Percentiles rank a stretch among this genome's conserved stretches.
phyloP scores from a whole-genome alignment of 2,888 invertebrate genomes.

The Amblyjoppa proteus region DNA sequence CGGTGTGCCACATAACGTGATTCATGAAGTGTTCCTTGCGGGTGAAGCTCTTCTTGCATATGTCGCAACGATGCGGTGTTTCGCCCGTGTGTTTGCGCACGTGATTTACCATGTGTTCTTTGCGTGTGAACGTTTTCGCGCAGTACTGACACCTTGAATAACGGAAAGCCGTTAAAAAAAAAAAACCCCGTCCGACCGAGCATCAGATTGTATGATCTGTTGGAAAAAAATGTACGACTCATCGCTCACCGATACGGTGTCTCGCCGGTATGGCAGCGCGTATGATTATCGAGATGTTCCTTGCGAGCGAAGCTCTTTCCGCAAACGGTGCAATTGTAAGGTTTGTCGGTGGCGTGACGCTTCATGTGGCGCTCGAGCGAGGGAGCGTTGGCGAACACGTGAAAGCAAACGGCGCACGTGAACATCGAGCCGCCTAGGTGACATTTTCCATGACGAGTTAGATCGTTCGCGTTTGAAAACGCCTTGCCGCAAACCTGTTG shows the following conservation, averaged over 20 bases:
- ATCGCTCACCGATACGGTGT: constrained; percentile 89
- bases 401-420: constrained; percentile 90
- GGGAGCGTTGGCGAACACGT: constrained; percentile 91
- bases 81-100: constrained; percentile 92
- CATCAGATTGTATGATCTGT: background rate
- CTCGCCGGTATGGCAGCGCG: constrained; percentile 93
- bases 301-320: constrained; percentile 95
- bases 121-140: constrained; percentile 91
- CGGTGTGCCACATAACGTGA: constrained; percentile 93
- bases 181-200: background rate
- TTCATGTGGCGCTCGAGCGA: constrained; percentile 91
- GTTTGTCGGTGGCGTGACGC: constrained; percentile 93
- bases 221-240: constrained; percentile 8
- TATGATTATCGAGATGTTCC: constrained; percentile 94
- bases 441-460: constrained; percentile 93
- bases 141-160: constrained; percentile 89
- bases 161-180: constrained; percentile 49
- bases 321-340: constrained; percentile 94
- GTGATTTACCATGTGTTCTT: constrained; percentile 93
- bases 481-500: constrained; percentile 94
- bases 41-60: constrained; percentile 92
- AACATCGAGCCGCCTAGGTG: constrained; percentile 93
- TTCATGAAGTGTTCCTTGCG: constrained; percentile 92
- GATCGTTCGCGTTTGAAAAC: constrained; percentile 92
- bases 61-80: constrained; percentile 91